Conservation (phyloP, 2,888 invertebrate genomes). For the Noctua janthina region DNA sequence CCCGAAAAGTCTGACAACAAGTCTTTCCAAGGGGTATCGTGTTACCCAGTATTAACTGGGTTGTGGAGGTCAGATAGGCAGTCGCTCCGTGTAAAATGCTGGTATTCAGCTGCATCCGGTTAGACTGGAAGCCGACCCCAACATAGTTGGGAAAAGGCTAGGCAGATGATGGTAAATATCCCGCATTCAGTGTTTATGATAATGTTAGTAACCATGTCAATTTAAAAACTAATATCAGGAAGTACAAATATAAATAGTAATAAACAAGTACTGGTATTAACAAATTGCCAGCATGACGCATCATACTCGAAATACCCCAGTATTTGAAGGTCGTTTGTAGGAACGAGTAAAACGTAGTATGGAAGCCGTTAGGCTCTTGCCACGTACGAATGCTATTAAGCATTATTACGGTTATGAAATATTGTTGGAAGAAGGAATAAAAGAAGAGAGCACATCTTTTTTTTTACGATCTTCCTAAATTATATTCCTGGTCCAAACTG, state of each 20-base stretch:
- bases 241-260: slow-evolving; percentile 7
- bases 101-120: no score
- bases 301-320: slow-evolving; percentile 10
- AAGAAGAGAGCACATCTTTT: neutral
- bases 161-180: no score
- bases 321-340: slow-evolving; percentile 33
- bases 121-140: no score
- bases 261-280: slow-evolving; percentile 1
- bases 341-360: slow-evolving; percentile 10
- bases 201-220: no score
- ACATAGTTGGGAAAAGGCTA: no score
- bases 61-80: no score
- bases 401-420: slow-evolving; percentile 25
- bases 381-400: slow-evolving; percentile 21
- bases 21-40: no score
- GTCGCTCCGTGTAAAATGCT: no score
- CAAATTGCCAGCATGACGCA: slow-evolving; percentile 39
- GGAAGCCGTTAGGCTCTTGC: neutral
- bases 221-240: neutral
- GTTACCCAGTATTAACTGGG: no score
- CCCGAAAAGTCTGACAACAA: no score
- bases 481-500: neutral
- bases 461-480: neutral
- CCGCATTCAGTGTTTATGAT: no score
- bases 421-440: neutral